Percentiles rank a stretch among this genome's conserved stretches.
These are phyloP conservation scores for Sarcophilus harrisii DNA, from an alignment of 2,797 vertebrate genomes.

Conservation along the genomic window DNA sequence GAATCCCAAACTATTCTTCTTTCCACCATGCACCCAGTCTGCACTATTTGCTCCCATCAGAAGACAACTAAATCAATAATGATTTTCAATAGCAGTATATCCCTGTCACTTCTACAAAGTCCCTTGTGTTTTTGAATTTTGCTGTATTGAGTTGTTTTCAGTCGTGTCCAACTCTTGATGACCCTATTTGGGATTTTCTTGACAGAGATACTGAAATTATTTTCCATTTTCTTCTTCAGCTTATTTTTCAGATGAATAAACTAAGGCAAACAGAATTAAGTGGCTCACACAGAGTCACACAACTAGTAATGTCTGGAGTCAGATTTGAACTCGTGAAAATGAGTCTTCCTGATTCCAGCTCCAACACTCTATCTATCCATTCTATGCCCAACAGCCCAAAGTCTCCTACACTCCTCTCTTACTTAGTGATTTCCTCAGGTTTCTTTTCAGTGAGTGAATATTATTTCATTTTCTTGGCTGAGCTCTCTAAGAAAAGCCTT, in stretches of 20 bases:
- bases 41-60: neutral
- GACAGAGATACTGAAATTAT: neutral
- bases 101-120: neutral
- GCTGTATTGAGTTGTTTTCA: neutral
- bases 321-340: neutral
- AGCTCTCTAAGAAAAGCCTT: neutral
- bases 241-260: neutral
- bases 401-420: neutral
- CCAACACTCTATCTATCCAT: neutral
- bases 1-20: neutral
- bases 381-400: neutral
- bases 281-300: neutral
- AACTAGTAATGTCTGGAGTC: neutral
- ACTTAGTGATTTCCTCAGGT: neutral
- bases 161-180: accelerated
- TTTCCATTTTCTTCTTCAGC: neutral
- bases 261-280: neutral
- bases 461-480: neutral
- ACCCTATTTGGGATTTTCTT: neutral
- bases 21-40: neutral
- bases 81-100: neutral
- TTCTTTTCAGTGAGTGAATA: neutral
- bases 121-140: neutral
- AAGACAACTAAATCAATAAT: neutral
- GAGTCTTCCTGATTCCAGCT: neutral